A percentile compares a stretch with the other conserved stretches of the same genome.
These are phyloP conservation scores for Sphinx pinastri DNA, from an alignment of 2,888 invertebrate species.

Conservation along the genomic window DNA sequence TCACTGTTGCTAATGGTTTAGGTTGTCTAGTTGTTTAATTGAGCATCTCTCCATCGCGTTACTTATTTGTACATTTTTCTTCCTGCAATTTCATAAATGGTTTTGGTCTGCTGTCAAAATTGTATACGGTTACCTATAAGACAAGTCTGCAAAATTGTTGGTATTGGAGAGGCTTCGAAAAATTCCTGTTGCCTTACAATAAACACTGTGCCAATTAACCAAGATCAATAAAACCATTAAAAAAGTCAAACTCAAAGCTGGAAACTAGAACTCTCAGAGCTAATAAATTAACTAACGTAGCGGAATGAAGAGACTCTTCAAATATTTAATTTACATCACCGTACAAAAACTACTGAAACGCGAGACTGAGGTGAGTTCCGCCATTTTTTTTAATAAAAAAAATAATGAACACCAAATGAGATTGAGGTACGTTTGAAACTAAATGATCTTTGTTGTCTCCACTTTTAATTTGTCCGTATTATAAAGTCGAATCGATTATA, in stretches of 20 bases:
- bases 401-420: constrained; percentile 17
- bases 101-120: too few species aligned
- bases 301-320: constrained; percentile 9
- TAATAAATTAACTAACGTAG: constrained; percentile 20
- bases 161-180: not conserved
- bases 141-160: too few species aligned
- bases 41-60: too few species aligned
- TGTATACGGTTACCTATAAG: too few species aligned
- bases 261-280: not conserved
- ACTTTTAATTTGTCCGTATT: not conserved
- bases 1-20: too few species aligned
- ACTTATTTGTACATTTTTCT: too few species aligned
- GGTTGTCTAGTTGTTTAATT: too few species aligned
- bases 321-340: constrained; percentile 25
- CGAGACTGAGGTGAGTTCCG: constrained; percentile 2
- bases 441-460: not conserved
- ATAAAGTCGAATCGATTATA: not conserved
- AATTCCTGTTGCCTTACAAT: not conserved
- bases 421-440: not conserved
- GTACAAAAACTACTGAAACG: constrained; percentile 20
- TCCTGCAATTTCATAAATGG: too few species aligned
- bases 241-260: not conserved
- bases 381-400: constrained; percentile 9
- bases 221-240: constrained; percentile 6
- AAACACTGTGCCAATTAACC: not conserved